Base-by-base conservation (phyloP, 1,140 invertebrate genomes). In the Hyposmocoma kahamanoa region DNA sequence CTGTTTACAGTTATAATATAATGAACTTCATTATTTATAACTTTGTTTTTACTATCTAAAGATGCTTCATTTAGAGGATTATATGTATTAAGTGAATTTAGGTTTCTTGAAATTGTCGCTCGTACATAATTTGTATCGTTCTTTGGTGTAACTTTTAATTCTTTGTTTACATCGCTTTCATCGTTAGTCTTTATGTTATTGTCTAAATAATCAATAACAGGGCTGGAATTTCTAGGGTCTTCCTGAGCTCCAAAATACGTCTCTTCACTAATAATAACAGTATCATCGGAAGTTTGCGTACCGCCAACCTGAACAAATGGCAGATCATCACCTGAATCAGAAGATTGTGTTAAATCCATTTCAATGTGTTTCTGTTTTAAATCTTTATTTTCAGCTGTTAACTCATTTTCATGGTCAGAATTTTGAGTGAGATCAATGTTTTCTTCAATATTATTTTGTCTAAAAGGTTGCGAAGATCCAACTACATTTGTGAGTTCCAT, bases 401-500 rank as follows among this genome's bases (percentile, higher is more conserved):
- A 10, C 39, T 50, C 26, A 46, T 53, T 8, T 13, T 42, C 32
- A 22, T 47, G 22, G 39, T 47, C 26, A 22, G 22, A 48, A 3
- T 20, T 41, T 53, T 59, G 43, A 34, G 47, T 71, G 8, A 62
- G 34, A 44, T 68, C 61, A 36, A 63, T 54, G 28, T 60, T 48
- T 22, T 62, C 51, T 22, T 47, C 19, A 46, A 42, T 44, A 36
- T 10, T 10, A 30, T 36, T n/a, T n/a, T 22, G 9, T 34, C 20
- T 32, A 11, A 42, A 2, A 22, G 24, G 39, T 43, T 63, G 47
- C 42, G 50, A 60, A 30, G 52, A 56, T 43, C 0, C 50, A 22
- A 39, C 38, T 42, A 80, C 53, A 49, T 78, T 59, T 30, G 76
- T 81, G 3, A 81, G 61, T 53, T 83, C 81, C 72, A 83, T 81